Evolutionary conservation across 2,888 invertebrate genomes (phyloP).

Genomic region (Phengaris arion): DNA sequence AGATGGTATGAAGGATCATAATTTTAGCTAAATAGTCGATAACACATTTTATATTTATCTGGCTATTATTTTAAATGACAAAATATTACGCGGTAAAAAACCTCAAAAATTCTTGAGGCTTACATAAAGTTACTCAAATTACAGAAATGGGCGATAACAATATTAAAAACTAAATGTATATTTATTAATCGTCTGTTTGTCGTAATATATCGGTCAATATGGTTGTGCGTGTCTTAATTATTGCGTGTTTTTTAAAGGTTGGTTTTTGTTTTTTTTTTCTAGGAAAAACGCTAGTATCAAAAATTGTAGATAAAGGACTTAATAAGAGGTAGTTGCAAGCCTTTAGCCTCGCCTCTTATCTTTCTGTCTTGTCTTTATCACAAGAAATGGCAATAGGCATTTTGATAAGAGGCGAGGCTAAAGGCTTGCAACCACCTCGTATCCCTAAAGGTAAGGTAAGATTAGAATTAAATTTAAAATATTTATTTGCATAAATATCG

Average conservation of each 20-base stretch:
- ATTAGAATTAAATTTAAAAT: too few relatives aligned
- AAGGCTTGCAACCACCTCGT: too few relatives aligned
- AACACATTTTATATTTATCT: not conserved
- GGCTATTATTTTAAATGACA: not conserved
- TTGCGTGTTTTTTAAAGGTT: slow-evolving; percentile 16
- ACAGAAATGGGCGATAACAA: slow-evolving; percentile 18
- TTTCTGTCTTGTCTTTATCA: too few relatives aligned
- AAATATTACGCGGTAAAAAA: not conserved
- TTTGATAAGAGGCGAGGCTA: too few relatives aligned
- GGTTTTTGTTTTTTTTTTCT: not conserved
- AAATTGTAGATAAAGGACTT: not conserved
- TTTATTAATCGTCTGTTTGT: slow-evolving; percentile 13
- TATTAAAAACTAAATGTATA: slow-evolving; percentile 22
- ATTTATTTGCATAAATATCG: too few relatives aligned
- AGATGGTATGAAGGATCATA: not conserved
- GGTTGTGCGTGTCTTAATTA: slow-evolving; percentile 25
- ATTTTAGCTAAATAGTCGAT: not conserved
- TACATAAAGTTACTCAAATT: slow-evolving; percentile 14
- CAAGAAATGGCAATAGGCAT: too few relatives aligned
- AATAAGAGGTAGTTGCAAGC: too few relatives aligned
- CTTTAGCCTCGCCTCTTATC: too few relatives aligned
- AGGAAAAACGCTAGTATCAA: not conserved
- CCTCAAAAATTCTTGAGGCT: not conserved
- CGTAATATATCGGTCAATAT: slow-evolving; percentile 16
- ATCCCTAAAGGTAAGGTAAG: too few relatives aligned